Conservation (phyloP, 1,140 invertebrate species). For the Epicauta chinensis region DNA sequence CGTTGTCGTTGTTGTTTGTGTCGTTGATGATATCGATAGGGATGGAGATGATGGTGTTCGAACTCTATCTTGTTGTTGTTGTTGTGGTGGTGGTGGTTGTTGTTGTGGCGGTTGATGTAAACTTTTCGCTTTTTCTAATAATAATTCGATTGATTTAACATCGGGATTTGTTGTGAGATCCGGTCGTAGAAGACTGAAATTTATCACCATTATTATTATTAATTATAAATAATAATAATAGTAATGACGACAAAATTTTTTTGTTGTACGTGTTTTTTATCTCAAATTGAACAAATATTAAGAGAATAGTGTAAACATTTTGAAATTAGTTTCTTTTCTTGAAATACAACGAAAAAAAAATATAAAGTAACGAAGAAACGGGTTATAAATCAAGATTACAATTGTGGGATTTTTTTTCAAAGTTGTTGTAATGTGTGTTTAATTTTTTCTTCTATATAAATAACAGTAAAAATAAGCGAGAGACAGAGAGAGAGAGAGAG, state of each 20-base stretch:
- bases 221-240: no score
- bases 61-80: conserved; percentile 38
- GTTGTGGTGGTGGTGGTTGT: conserved; percentile 43
- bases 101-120: conserved; percentile 46
- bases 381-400: no score
- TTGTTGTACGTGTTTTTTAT: no score
- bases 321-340: conserved; percentile 6
- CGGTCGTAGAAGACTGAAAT: conserved; percentile 65
- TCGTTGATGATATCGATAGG: no score
- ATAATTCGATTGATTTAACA: conserved; percentile 68
- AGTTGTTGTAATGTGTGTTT: background rate
- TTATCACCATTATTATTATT: conserved; percentile 2
- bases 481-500: no score
- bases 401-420: no score
- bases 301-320: conserved; percentile 1
- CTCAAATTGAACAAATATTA: no score
- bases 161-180: conserved; percentile 57
- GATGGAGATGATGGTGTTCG: conserved; percentile 29
- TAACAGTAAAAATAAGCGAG: background rate
- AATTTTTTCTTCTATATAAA: no score
- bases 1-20: no score
- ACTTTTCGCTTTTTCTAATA: conserved; percentile 71
- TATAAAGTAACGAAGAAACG: no score
- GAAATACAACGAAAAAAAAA: no score
- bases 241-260: no score